Base-by-base conservation (phyloP, 2,113 vertebrate species). In the Rhea pennata region DNA sequence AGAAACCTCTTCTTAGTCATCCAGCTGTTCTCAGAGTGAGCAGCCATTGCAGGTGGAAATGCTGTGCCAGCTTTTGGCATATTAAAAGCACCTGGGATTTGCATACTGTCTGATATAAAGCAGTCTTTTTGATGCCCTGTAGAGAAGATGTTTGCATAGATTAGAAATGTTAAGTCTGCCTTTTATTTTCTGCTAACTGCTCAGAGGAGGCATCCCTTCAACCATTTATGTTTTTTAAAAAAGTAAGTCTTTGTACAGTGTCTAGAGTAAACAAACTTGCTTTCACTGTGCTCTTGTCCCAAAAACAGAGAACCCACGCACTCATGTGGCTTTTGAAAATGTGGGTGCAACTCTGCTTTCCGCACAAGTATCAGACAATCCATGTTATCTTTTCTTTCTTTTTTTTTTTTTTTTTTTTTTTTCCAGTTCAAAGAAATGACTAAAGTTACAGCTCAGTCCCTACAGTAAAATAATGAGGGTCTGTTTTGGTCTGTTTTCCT, bases 71-170 rank as follows among this genome's bases (percentile, higher is more conserved):
- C 74, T 95, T 95, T 76, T 95, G 97, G 90, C 93, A 50, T 92
- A 76, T 89, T 76, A 61, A 61, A 95, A 96, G 84, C 96, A 97
- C 96, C 96, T 98, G 97, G 95, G 88, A 95, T 92, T 90, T 67
- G 50, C 79, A 39, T 95, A 54, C 48, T 72, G 29, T 91, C 87
- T 82, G 81, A 92, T 92, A 96, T 84, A 94, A 90, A 97, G 91
- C 89, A 96, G 94, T 94, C 96, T 97, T 95, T 98, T 94, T 97
- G 90, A 93, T 96, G 87, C 87, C 77, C 84, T 50, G n/a, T 94
- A 92, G 94, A 97, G 92, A 42, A 96, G 95, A 96, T 96, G 95
- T 97, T 97, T 97, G 94, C 96, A 94, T 96, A 97, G 97, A 97
- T 97, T 96, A 96, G 93, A 95, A 96, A 84, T 92, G 96, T 95